A percentile compares a stretch with the other conserved stretches of the same genome.
Evolutionary conservation across 2,113 vertebrate species (phyloP).

Genomic region (Empidonax alnorum): DNA sequence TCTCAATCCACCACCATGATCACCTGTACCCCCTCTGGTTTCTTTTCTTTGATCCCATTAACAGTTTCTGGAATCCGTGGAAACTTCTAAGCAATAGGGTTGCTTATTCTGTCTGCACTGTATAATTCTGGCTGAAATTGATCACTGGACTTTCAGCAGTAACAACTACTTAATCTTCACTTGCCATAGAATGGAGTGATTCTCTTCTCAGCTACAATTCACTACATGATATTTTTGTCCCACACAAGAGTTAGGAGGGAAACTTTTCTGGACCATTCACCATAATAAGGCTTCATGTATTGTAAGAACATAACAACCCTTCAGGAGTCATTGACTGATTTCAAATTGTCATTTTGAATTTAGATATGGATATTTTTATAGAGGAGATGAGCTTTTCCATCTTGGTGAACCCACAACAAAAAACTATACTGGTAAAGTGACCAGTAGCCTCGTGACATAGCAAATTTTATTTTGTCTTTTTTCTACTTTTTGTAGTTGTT

Average conservation of each 20-base stretch:
- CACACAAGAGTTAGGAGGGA: not conserved
- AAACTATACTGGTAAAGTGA: not conserved
- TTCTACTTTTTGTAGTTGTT: not conserved
- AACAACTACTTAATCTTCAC: not conserved
- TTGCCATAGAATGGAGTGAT: not conserved
- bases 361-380: not conserved
- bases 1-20: not conserved
- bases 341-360: not conserved
- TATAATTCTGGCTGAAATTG: not conserved
- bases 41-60: not conserved
- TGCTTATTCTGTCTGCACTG: not conserved
- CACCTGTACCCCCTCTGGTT: not conserved
- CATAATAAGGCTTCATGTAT: not conserved
- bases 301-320: not conserved
- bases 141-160: not conserved
- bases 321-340: not conserved
- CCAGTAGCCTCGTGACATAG: not conserved
- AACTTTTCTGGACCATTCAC: not conserved
- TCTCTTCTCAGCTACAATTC: not conserved
- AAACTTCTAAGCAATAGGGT: not conserved
- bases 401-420: not conserved
- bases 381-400: not conserved
- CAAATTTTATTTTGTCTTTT: not conserved
- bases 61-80: not conserved
- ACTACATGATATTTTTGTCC: not conserved